Percentiles rank a stretch among this genome's conserved stretches.
Conservation (phyloP, 1,140 invertebrate species). For the Papilio polyxenes region DNA sequence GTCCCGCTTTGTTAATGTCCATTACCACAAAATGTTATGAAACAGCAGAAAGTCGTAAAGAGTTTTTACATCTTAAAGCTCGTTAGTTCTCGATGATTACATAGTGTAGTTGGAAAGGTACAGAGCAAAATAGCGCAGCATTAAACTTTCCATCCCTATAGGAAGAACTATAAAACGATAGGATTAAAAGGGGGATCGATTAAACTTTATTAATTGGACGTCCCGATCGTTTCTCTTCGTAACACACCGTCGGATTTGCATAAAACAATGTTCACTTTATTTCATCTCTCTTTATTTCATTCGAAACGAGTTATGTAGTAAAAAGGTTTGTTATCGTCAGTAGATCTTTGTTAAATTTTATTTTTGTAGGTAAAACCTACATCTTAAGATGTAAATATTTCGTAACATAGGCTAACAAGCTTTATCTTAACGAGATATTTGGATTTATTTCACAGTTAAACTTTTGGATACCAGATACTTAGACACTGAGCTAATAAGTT, state of each 20-base stretch:
- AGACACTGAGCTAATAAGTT: neutral
- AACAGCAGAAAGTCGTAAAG: slow-evolving; percentile 1
- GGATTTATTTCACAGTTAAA: neutral
- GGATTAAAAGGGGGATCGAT: slow-evolving; percentile 32
- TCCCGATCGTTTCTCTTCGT: slow-evolving; percentile 33
- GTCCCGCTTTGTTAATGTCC: too few species aligned
- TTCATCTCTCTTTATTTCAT: neutral
- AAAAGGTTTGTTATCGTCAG: neutral
- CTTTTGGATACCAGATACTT: neutral
- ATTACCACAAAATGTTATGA: neutral
- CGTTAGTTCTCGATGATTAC: slow-evolving; percentile 9
- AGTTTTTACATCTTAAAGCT: slow-evolving; percentile 21
- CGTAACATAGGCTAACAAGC: too few species aligned
- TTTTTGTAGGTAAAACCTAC: neutral
- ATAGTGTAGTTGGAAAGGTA: neutral
- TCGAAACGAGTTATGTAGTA: neutral
- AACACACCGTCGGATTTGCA: slow-evolving; percentile 23
- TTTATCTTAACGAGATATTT: neutral
- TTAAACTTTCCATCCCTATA: slow-evolving; percentile 34
- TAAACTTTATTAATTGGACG: slow-evolving; percentile 38
- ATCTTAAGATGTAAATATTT: too few species aligned
- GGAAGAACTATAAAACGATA: slow-evolving; percentile 44
- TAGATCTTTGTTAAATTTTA: neutral
- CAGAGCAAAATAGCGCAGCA: slow-evolving; percentile 32
- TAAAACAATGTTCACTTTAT: slow-evolving; percentile 30